A percentile compares a stretch with the other conserved stretches of the same genome.
These are phyloP conservation scores for Cephalophus harveyi DNA, from an alignment of 2,113 vertebrate genomes.

Conservation along the genomic window DNA sequence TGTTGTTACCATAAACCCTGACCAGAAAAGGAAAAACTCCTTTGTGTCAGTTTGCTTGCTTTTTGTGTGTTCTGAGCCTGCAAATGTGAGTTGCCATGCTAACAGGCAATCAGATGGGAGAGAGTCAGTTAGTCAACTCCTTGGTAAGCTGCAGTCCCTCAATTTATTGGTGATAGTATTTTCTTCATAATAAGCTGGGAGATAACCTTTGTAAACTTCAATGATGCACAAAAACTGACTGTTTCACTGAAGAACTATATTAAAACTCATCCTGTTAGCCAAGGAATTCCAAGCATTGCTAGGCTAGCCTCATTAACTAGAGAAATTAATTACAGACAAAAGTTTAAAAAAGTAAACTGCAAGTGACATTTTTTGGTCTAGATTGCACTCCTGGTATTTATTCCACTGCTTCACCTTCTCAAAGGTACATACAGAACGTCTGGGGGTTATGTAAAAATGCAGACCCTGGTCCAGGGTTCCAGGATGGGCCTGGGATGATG, in stretches of 20 bases:
- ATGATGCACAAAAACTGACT: conserved; percentile 28
- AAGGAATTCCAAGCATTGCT: conserved; percentile 53
- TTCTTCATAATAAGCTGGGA: conserved; percentile 20
- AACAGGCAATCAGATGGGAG: conserved; percentile 35
- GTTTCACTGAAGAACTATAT: conserved; percentile 59
- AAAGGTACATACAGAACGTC: neutral
- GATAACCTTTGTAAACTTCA: conserved; percentile 54
- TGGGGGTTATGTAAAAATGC: neutral
- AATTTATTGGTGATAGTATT: neutral
- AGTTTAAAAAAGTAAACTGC: conserved; percentile 49
- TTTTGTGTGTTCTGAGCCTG: conserved; percentile 52
- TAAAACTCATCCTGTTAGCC: conserved; percentile 31
- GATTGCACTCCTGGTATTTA: neutral
- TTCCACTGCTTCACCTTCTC: neutral
- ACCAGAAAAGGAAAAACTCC: neutral
- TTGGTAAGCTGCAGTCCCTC: neutral
- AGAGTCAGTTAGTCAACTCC: neutral
- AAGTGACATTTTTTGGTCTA: conserved; percentile 25
- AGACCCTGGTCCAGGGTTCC: accelerated
- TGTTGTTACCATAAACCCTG: neutral
- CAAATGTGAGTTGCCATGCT: conserved; percentile 57
- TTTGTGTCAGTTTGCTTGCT: conserved; percentile 74
- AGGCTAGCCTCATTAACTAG: conserved; percentile 55
- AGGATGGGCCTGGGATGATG: neutral
- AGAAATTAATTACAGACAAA: neutral